Evolutionary conservation across 2,113 vertebrate genomes (phyloP), one percentile per base, ranked within the genome.

Genomic region (Labrus mixtus): DNA sequence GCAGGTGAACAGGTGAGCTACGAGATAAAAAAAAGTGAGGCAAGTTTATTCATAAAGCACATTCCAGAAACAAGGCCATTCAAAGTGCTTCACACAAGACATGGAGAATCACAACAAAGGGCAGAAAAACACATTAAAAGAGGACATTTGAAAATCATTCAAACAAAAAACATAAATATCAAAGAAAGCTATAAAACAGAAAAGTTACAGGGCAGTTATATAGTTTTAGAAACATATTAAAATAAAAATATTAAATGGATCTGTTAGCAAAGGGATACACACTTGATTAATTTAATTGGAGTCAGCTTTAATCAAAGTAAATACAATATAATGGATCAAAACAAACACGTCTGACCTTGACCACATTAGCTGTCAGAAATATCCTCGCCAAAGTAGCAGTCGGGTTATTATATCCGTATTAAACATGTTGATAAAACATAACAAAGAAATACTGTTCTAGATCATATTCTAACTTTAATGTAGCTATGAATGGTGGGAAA

Each of bases 301-400:
- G 6, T 53, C 22, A 25, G 36, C 3, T 51, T 23, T 22, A 50
- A 56, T 11, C 1, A 0, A 45, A 36, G 12, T 0, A 6, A 48
- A 48, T 23, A 41, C 37, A 62, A 54, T 0, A 48, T 11, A 48
- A 4, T 48, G 10, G 67, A 45, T 10, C n/a, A 57, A 23, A 63
- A 51, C 25, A 9, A 50, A 20, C 11, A 8, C 19, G 12, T 19
- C 56, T 79, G 79, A 87, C 85, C 85, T 67, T 73, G 72, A 53
- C 41, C 39, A n/a, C 6, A 51, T 9, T 12, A 62, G 39, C 57
- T 6, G 2, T 15, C 10, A 12, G 10, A n/a, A 39, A 6, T 2
- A 23, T 11, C 10, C 4, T 51, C 4, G 16, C 11, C 2, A 15
- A n/a, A 1, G 3, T 20, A 20, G 8, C 0, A 17, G n/a, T 10